phyloP scores from a whole-genome alignment of 2,797 vertebrate species.

The Limnodromus scolopaceus region DNA sequence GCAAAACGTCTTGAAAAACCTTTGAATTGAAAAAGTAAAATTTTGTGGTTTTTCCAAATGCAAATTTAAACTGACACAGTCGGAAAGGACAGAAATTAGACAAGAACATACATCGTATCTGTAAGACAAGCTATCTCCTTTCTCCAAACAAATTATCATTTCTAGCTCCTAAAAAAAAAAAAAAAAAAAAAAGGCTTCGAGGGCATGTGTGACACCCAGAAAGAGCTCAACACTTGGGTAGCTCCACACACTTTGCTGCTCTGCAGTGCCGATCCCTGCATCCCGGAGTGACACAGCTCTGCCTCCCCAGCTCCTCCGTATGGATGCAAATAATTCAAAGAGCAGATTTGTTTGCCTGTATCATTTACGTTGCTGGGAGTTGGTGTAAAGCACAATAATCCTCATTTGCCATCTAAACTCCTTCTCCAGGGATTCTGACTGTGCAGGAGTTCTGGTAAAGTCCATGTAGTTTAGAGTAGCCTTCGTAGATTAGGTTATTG shows the following conservation, averaged over 20 bases:
- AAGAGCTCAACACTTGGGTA: background rate
- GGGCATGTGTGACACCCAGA: background rate
- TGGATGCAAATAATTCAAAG: background rate
- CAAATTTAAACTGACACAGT: background rate
- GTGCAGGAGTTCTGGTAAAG: conserved; percentile 12
- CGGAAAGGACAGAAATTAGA: conserved; percentile 2
- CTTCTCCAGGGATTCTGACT: background rate
- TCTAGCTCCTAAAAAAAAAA: background rate
- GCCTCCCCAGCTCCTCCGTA: conserved; percentile 20
- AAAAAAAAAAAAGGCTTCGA: background rate
- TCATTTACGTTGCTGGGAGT: conserved; percentile 13
- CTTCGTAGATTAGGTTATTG: background rate
- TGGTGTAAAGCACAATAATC: conserved; percentile 42
- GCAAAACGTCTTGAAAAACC: background rate
- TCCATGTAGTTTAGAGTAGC: background rate
- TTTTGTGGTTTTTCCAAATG: background rate
- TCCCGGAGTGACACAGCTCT: background rate
- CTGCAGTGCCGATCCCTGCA: background rate
- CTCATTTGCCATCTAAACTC: conserved; percentile 12
- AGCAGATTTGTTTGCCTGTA: conserved; percentile 28
- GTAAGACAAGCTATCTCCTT: background rate
- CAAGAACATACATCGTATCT: background rate
- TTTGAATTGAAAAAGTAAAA: background rate
- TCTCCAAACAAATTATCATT: background rate
- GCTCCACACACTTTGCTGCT: background rate